Evolutionary conservation across 64 coral and sea anemone species (phyloP).

Genomic region (Trachythela sp.): DNA sequence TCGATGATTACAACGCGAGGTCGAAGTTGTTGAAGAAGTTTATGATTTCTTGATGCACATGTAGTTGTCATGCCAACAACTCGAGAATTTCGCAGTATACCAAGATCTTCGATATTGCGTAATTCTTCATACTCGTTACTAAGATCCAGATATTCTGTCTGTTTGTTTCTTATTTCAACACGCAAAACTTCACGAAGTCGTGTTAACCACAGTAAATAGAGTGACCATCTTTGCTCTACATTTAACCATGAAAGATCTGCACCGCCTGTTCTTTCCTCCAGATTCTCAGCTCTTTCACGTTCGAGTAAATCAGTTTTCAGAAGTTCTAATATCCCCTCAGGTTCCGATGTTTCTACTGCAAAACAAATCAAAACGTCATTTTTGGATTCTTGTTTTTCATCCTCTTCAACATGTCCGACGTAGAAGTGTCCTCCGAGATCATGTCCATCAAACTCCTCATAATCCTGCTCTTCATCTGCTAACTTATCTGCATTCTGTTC

Average conservation of each 20-base stretch:
- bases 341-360: neutral
- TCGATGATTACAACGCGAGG: conserved; percentile 34
- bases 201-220: neutral
- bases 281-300: neutral
- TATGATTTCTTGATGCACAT: conserved; percentile 7
- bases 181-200: neutral
- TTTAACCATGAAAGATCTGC: neutral
- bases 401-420: neutral
- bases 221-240: neutral
- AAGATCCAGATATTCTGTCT: neutral
- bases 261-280: neutral
- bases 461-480: neutral
- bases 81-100: neutral
- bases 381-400: neutral
- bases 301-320: neutral
- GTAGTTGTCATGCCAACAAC: conserved; percentile 21
- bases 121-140: neutral
- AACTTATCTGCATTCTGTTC: neutral
- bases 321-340: neutral
- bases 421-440: neutral
- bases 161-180: neutral
- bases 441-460: neutral
- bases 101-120: neutral
- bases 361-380: neutral
- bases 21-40: neutral